Conservation (phyloP, 2,888 invertebrate genomes). For the Dyspetes luteomarginatus region DNA sequence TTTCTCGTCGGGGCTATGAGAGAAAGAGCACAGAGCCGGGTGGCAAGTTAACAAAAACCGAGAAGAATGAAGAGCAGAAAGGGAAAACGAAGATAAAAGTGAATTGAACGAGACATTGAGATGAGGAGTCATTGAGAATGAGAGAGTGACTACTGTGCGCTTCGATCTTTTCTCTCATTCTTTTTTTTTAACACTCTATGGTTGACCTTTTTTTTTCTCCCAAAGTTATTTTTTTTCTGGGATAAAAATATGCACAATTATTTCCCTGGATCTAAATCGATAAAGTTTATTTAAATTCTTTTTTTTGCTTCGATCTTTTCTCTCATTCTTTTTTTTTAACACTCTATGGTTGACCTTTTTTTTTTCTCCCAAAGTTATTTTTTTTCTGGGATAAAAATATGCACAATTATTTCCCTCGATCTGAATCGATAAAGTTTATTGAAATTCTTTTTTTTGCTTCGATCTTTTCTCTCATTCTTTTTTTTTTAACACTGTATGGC, state of each 20-base stretch:
- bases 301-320: not conserved
- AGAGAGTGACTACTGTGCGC: not conserved
- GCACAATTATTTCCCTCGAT: too few relatives aligned
- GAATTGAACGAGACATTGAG: conserved; percentile 32
- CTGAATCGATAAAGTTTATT: too few relatives aligned
- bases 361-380: too few relatives aligned
- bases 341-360: not conserved
- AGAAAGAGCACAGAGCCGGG: conserved; percentile 25
- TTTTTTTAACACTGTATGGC: not conserved
- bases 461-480: not conserved
- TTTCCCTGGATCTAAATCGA: too few relatives aligned
- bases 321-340: not conserved
- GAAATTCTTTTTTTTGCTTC: too few relatives aligned
- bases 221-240: not conserved
- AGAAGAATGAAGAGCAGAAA: conserved; percentile 56
- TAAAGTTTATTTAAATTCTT: too few relatives aligned
- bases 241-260: too few relatives aligned
- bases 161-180: not conserved
- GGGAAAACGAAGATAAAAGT: not conserved
- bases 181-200: not conserved
- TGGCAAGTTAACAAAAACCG: conserved; percentile 55
- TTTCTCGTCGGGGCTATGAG: conserved; percentile 14
- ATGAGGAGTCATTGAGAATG: conserved; percentile 11
- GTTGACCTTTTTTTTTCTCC: too few relatives aligned
- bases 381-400: too few relatives aligned